Evolutionary conservation across 2,888 invertebrate species (phyloP).

Genomic region (Brachyptera risi): DNA sequence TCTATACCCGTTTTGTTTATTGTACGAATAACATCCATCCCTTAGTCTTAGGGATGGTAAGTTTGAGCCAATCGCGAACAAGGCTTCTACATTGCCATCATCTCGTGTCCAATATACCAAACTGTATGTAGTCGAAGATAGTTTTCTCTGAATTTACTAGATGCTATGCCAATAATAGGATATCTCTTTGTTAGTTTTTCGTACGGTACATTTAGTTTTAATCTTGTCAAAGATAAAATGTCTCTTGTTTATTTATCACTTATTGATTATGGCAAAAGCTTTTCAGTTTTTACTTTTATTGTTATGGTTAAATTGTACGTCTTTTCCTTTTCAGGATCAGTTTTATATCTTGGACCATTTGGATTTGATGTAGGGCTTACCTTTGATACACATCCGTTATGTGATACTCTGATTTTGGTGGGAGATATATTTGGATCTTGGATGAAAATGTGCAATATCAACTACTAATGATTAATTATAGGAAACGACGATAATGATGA

Average conservation of each 20-base stretch:
- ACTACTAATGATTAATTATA: too few species aligned
- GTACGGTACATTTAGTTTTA: conserved; percentile 21
- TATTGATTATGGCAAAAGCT: background rate
- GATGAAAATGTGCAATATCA: too few species aligned
- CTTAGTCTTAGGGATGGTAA: conserved; percentile 9
- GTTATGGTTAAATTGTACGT: too few species aligned
- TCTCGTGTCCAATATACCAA: too few species aligned
- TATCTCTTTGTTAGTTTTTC: conserved; percentile 17
- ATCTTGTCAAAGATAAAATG: conserved; percentile 15
- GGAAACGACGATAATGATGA: too few species aligned
- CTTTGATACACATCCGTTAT: too few species aligned
- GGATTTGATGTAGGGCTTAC: too few species aligned
- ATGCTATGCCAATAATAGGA: conserved; percentile 19
- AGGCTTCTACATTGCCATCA: background rate
- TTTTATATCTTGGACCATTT: too few species aligned
- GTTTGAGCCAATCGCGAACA: conserved; percentile 13
- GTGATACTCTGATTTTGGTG: too few species aligned
- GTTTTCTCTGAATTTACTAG: background rate
- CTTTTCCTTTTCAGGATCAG: too few species aligned
- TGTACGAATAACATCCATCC: conserved; percentile 9
- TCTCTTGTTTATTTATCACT: background rate
- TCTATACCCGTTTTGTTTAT: conserved; percentile 16
- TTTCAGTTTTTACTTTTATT: too few species aligned
- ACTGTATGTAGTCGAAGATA: background rate
- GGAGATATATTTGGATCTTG: too few species aligned